Conservation (phyloP, 2,113 vertebrate species). For the Xiphophorus hellerii region DNA sequence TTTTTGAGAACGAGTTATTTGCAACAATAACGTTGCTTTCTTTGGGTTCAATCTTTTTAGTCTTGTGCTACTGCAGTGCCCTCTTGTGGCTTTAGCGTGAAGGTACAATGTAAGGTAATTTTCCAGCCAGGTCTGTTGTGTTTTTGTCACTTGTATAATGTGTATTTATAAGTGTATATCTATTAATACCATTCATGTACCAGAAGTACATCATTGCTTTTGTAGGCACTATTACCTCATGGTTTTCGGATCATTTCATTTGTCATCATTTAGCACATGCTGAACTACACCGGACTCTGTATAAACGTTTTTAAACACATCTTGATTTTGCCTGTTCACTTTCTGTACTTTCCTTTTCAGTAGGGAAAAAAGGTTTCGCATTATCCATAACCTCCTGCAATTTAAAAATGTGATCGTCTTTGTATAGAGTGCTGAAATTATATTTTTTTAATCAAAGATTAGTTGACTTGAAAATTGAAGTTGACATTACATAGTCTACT, state of each 20-base stretch:
- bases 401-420: no score
- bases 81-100: constrained; percentile 32
- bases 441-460: no score
- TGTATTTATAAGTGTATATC: background rate
- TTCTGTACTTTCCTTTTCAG: no score
- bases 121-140: background rate
- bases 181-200: no score
- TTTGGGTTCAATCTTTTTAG: background rate
- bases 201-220: background rate
- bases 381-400: no score
- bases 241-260: background rate
- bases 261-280: background rate
- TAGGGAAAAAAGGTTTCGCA: no score
- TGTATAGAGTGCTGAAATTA: no score
- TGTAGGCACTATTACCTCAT: background rate
- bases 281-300: background rate
- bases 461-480: no score
- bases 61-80: constrained; percentile 7
- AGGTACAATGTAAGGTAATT: background rate
- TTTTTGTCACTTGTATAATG: background rate
- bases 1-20: no score
- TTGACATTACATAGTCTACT: no score
- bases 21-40: no score
- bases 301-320: background rate
- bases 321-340: no score